Evolutionary conservation across 2,888 invertebrate genomes (phyloP).

Genomic region (Tubulanus polymorphus): DNA sequence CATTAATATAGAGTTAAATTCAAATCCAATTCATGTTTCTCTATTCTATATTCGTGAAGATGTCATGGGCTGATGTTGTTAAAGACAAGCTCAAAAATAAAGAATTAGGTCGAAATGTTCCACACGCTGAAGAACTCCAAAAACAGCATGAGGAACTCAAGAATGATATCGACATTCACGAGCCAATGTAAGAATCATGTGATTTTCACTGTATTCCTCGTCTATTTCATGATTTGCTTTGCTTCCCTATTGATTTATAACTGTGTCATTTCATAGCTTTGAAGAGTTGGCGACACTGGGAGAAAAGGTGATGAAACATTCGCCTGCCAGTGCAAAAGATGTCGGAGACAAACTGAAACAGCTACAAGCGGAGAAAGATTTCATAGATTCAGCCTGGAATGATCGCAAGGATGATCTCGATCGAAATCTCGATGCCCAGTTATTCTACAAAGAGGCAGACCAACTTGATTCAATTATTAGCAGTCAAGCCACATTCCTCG

Average conservation of each 20-base stretch:
- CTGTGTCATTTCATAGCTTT: constrained; percentile 31
- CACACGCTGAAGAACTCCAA: constrained; percentile 82
- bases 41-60: background rate
- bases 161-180: constrained; percentile 85
- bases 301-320: constrained; percentile 60
- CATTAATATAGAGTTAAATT: background rate
- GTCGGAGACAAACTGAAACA: constrained; percentile 71
- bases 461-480: constrained; percentile 93
- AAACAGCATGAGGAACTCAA: constrained; percentile 87
- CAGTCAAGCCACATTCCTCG: constrained; percentile 89
- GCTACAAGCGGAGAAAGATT: constrained; percentile 70
- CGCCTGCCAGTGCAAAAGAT: constrained; percentile 71
- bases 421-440: constrained; percentile 82
- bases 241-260: background rate
- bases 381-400: constrained; percentile 73
- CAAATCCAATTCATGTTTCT: background rate
- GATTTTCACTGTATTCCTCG: too few species aligned
- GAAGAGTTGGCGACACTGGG: constrained; percentile 55
- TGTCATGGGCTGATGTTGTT: constrained; percentile 33
- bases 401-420: constrained; percentile 81
- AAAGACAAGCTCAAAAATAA: constrained; percentile 39
- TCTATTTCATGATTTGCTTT: background rate
- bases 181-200: constrained; percentile 72
- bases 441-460: constrained; percentile 93
- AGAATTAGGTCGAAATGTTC: constrained; percentile 61